These are phyloP conservation scores for Syrmaticus mikado DNA, from an alignment of 2,113 vertebrate genomes.

Conservation along the genomic window DNA sequence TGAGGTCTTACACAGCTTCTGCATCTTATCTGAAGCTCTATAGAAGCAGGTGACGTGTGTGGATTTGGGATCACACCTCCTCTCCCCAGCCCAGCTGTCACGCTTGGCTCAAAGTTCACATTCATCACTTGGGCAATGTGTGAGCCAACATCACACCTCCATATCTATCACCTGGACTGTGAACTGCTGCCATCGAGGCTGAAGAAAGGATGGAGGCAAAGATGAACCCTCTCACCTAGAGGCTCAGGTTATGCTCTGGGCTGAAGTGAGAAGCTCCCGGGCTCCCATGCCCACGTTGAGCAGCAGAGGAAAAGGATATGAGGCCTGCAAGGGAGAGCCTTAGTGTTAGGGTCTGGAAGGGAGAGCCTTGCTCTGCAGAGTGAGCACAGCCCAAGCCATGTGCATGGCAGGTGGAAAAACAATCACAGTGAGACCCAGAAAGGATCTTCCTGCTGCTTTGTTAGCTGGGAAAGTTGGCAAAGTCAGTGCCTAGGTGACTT, in stretches of 20 bases:
- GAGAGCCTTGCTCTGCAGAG: accelerated
- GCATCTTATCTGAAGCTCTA: neutral
- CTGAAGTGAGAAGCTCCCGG: neutral
- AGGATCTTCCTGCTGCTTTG: neutral
- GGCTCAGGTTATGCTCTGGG: neutral
- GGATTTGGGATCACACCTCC: neutral
- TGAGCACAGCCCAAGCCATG: neutral
- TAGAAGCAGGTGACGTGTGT: neutral
- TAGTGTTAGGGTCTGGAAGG: neutral
- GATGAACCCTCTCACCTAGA: neutral
- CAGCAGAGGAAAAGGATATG: neutral
- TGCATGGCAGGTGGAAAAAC: neutral
- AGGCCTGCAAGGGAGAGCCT: neutral
- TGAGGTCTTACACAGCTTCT: neutral
- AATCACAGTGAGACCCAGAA: neutral
- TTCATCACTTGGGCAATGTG: accelerated
- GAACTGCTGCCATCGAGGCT: accelerated
- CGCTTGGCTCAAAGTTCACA: neutral
- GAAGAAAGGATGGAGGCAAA: neutral
- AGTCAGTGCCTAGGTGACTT: neutral
- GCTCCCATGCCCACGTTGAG: neutral
- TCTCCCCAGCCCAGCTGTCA: neutral
- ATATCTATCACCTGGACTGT: neutral
- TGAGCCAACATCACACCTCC: neutral
- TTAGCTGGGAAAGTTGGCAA: neutral